phyloP scores from a whole-genome alignment of 2,113 vertebrate species.

The Phylloscopus trochiloides region DNA sequence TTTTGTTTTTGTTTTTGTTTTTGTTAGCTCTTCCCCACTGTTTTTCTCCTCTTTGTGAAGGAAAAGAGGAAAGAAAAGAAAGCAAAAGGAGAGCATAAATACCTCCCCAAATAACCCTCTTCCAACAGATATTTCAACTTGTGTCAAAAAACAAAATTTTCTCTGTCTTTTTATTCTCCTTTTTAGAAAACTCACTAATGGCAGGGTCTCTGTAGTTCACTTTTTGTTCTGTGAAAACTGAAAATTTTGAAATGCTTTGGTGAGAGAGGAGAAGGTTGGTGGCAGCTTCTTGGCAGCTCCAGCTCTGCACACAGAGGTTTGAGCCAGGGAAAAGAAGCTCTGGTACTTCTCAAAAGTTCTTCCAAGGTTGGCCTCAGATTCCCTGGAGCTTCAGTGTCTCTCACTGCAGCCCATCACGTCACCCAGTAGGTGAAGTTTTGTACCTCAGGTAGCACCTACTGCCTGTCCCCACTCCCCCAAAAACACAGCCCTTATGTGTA shows the following conservation, averaged over 20 bases:
- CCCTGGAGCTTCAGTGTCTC: not conserved
- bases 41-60: not conserved
- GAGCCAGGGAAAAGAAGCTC: not conserved
- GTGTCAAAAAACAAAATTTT: not conserved
- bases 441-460: not conserved
- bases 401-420: not conserved
- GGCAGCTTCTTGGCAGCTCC: not conserved
- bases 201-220: not conserved
- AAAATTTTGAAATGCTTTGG: not conserved
- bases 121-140: not conserved
- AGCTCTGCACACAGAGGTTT: not conserved
- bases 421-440: not conserved
- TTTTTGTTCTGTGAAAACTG: not conserved
- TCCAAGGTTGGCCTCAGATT: not conserved
- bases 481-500: fast-evolving
- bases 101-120: fast-evolving
- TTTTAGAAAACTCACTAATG: not conserved
- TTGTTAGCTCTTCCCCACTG: not conserved
- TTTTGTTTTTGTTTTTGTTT: not conserved
- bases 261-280: not conserved
- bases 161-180: not conserved
- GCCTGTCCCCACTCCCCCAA: fast-evolving
- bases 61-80: not conserved
- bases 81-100: not conserved
- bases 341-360: not conserved